Evolutionary conservation across 2,113 vertebrate genomes (phyloP), one percentile per base, ranked within the genome.

Genomic region (Agapornis roseicollis): DNA sequence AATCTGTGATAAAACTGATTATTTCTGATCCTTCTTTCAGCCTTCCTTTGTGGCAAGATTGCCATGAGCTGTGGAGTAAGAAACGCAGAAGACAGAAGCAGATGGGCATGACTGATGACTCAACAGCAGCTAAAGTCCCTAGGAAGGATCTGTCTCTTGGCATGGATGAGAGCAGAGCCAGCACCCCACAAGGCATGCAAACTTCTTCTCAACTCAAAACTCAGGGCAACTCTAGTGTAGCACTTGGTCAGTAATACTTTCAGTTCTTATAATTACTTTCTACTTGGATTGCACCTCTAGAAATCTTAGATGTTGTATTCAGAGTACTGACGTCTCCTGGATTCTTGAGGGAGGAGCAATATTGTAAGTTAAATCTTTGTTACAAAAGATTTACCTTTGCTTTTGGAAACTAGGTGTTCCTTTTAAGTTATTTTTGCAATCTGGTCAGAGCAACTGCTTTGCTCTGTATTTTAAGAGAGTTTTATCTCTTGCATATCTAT

Each of bases 1-100:
- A 22, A 35, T 61, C 16, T 60, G 13, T 17, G 25, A 24, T 86
- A 64, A 72, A 96, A 60, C 80, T 96, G 24, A 91, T 83, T 50
- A 10, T 66, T 44, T 90, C 23, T 17, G 39, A 61, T 56, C 23
- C 2, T 82, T 94, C 58, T 78, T 94, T 95, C 85, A 99, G 99
- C 92, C 99, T 99, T 95, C 99, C 99, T 74, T 98, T 99, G 88
- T 99, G 99, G 99, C 99, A 99, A 97, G 99, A 99, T 98, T 99
- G 99, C 96, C 99, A 99, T 73, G 99, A 99, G 95, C 97, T 99
- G 76, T 99, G 99, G 99, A 99, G 99, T 97, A 99, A 99, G 98
- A 99, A 99, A 61, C 98, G 99, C 7, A 98, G 99, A 94, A 97
- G 99, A 44, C 99, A 99, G 98, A 99, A 99, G 97, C 99, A 99